Percentiles rank a stretch among this genome's conserved stretches.
Conservation (phyloP, 2,888 invertebrate species). For the Epinotia nisella region DNA sequence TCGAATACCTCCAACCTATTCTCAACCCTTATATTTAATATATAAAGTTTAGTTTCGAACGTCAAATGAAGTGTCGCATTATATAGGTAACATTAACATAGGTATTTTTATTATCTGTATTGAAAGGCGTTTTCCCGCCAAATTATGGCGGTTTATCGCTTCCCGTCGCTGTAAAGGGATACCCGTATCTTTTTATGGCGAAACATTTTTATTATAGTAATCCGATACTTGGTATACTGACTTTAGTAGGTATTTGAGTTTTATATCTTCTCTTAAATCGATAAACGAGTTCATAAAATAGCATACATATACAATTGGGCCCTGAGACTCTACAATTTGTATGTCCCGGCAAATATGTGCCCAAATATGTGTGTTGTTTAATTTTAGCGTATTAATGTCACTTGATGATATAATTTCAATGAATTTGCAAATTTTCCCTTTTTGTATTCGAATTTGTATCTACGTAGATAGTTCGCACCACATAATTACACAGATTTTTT, state of each 20-base stretch:
- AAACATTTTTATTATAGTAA: slow-evolving; percentile 35
- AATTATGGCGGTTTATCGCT: slow-evolving; percentile 39
- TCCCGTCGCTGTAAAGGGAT: slow-evolving; percentile 35
- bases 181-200: slow-evolving; percentile 36
- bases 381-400: no score
- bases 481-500: no score
- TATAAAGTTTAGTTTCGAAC: neutral
- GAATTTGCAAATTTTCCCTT: no score
- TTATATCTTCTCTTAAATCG: no score
- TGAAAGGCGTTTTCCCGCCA: slow-evolving; percentile 37
- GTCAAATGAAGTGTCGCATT: slow-evolving; percentile 11
- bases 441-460: no score
- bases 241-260: neutral
- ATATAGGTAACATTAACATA: slow-evolving; percentile 22
- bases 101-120: slow-evolving; percentile 42
- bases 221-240: slow-evolving; percentile 17
- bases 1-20: neutral
- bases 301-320: no score
- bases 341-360: no score
- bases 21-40: neutral
- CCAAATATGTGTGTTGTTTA: no score
- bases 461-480: no score
- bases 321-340: no score
- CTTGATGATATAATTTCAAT: no score
- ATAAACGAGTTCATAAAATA: no score